Base-by-base conservation (phyloP, 2,113 vertebrate species). In the Pomatostomus ruficeps region DNA sequence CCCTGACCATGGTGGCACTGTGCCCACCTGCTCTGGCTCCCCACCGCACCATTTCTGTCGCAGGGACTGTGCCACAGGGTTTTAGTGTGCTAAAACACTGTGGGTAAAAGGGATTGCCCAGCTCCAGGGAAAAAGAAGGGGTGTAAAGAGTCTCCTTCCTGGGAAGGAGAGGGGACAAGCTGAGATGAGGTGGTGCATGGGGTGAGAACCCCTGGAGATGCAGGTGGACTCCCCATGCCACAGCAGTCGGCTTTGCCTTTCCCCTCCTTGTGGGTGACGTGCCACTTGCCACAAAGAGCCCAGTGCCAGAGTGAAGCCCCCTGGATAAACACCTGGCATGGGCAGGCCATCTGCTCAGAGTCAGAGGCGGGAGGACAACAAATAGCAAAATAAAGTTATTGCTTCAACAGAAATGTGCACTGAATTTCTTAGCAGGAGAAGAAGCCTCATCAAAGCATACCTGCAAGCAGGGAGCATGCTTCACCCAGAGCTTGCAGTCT, bases 361-460 rank as follows among this genome's bases (percentile, higher is more conserved):
- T 36, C 73, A 54, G 78, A 51, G 31, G 21, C 51, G 70, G 28
- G 35, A 88, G 38, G 51, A 38, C 8, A 74, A 45, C 43, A 78
- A 81, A 45, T 28, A 76, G 20, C 3, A 8, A 89, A 57, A 45
- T 14, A n/a, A 36, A 59, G 38, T 40, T 36, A 20, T 67, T 91
- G 26, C 75, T 93, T 84, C 0, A 3, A 57, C 62, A 95, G 31
- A 72, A 90, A 57, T 0, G 0, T 46, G 62, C 4, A 1, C 79
- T 88, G 76, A 3, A 1, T 68, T 91, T 89, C 73, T 62, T 33
- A 55, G 38, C 72, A 65, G 57, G 45, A 49, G 52, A 75, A 92
- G 82, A 92, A 88, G 79, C 78, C 89, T 90, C 96, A 93, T 97
- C 96, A 97, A 95, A 97, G 94, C 88, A 92, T 94, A 93, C 91